phyloP scores from a whole-genome alignment of 1,140 invertebrate species.

The Nasonia giraulti region DNA sequence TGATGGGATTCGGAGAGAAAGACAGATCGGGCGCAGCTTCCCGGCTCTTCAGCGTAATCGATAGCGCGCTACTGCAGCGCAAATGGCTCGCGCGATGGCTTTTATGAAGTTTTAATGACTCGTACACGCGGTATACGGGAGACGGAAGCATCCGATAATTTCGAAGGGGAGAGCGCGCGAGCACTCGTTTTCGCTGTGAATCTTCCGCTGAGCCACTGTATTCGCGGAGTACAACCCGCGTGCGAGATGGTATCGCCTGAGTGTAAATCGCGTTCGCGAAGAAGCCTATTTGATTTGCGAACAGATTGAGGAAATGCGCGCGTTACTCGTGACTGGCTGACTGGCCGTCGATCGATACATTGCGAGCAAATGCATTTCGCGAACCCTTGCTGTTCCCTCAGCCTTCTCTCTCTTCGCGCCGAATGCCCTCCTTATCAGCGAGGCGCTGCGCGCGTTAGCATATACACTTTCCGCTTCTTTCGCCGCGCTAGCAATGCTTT shows the following conservation, averaged over 20 bases:
- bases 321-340: not conserved
- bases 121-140: not conserved
- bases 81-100: not conserved
- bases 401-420: not conserved
- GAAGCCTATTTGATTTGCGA: not conserved
- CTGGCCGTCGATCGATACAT: not conserved
- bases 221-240: not conserved
- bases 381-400: not conserved
- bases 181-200: not conserved
- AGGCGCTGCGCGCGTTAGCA: constrained; percentile 44
- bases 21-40: not conserved
- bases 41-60: not conserved
- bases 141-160: not conserved
- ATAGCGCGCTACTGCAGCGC: not conserved
- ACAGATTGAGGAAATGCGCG: not conserved
- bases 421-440: constrained; percentile 30
- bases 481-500: not conserved
- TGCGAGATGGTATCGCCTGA: too few species aligned
- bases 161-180: not conserved
- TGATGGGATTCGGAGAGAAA: constrained; percentile 12
- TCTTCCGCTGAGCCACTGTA: not conserved
- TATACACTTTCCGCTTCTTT: constrained; percentile 53
- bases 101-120: constrained; percentile 44
- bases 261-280: too few species aligned
- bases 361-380: constrained; percentile 1